Conservation (phyloP, 2,113 vertebrate genomes). For the Amphilophus citrinellus region DNA sequence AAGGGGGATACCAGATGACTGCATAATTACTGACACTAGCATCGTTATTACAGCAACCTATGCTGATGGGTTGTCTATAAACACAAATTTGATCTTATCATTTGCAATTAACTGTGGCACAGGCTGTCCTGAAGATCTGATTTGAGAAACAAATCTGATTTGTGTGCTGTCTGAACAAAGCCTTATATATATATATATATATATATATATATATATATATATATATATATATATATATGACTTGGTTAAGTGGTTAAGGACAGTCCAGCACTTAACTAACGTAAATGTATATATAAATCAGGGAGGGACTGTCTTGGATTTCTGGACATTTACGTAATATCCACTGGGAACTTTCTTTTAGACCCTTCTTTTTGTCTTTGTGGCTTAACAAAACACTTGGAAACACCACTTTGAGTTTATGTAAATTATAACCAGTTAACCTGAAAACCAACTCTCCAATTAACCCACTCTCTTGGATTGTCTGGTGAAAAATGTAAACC, state of each 20-base stretch:
- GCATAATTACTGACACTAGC: neutral
- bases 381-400: neutral
- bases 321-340: too few relatives aligned
- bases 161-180: neutral
- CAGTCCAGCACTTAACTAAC: neutral
- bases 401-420: neutral
- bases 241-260: neutral
- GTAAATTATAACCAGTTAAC: neutral
- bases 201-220: too few relatives aligned
- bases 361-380: neutral
- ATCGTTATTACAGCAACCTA: neutral
- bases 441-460: neutral
- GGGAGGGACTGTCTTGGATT: neutral
- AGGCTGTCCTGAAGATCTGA: neutral
- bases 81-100: neutral
- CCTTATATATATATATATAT: too few relatives aligned
- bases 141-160: neutral
- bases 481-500: neutral
- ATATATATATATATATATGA: neutral
- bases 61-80: neutral
- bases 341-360: neutral
- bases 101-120: neutral
- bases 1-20: neutral
- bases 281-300: too few relatives aligned
- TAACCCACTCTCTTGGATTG: neutral